phyloP scores from a whole-genome alignment of 1,140 invertebrate genomes.

The Caenorhabditis brenneri region DNA sequence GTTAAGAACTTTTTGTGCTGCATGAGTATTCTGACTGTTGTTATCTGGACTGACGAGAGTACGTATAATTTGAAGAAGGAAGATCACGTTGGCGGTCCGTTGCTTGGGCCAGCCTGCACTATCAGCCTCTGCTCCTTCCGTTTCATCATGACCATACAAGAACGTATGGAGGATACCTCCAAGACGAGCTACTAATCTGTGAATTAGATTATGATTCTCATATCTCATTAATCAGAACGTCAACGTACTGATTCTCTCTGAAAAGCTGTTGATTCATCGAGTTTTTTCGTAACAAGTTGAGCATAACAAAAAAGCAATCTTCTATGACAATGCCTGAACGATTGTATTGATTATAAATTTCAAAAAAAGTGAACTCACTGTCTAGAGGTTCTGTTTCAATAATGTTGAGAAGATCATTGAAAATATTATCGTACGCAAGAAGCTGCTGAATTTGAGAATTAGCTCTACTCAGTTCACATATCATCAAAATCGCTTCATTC shows the following conservation, averaged over 20 bases:
- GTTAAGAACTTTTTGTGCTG: slow-evolving; percentile 87
- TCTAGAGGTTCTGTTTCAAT: slow-evolving; percentile 85
- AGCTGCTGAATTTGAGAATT: slow-evolving; percentile 98
- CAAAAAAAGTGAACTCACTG: slow-evolving; percentile 79
- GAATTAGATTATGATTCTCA: slow-evolving; percentile 33
- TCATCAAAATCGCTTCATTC: slow-evolving; percentile 89
- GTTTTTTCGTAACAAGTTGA: slow-evolving; percentile 92
- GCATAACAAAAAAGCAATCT: slow-evolving; percentile 92
- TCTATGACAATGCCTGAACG: slow-evolving; percentile 86
- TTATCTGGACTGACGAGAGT: slow-evolving; percentile 83
- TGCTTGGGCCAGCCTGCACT: slow-evolving; percentile 87
- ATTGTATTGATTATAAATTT: neutral
- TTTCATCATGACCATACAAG: slow-evolving; percentile 79
- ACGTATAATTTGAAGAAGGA: slow-evolving; percentile 83
- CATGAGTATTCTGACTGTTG: slow-evolving; percentile 79
- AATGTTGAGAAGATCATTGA: slow-evolving; percentile 91
- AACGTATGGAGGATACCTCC: slow-evolving; percentile 76
- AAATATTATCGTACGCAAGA: slow-evolving; percentile 98
- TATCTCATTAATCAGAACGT: neutral
- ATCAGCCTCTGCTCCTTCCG: slow-evolving; percentile 74
- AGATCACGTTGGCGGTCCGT: slow-evolving; percentile 91
- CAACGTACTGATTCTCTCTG: slow-evolving; percentile 81
- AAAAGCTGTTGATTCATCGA: slow-evolving; percentile 98
- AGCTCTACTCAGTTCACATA: slow-evolving; percentile 89
- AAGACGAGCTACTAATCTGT: slow-evolving; percentile 84